Percentiles rank a stretch among this genome's conserved stretches.
Evolutionary conservation across 2,113 vertebrate species (phyloP).

Genomic region (Mastomys coucha): DNA sequence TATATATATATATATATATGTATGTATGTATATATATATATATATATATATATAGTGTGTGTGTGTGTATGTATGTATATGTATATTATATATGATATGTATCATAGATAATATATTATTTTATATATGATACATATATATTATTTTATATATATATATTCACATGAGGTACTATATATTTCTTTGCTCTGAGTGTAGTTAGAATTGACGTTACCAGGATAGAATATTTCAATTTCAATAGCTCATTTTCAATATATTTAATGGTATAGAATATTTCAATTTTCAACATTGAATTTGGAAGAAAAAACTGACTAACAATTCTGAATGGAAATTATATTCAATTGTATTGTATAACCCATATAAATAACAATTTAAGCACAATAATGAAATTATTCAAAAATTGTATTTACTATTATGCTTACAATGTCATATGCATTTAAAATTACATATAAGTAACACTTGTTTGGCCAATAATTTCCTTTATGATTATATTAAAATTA

Average conservation of each 20-base stretch:
- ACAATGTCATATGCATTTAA: neutral
- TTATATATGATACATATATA: too few species aligned
- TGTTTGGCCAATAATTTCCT: neutral
- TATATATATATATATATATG: too few species aligned
- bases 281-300: neutral
- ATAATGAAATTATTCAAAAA: neutral
- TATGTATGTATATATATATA: too few species aligned
- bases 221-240: neutral
- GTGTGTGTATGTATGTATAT: too few species aligned
- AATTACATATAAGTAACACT: too few species aligned
- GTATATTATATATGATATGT: too few species aligned
- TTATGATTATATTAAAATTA: too few species aligned
- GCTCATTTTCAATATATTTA: neutral
- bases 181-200: neutral
- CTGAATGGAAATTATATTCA: neutral
- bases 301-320: neutral
- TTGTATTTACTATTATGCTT: neutral
- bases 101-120: too few species aligned
- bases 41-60: too few species aligned
- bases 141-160: too few species aligned
- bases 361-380: neutral
- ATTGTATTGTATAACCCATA: neutral
- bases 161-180: too few species aligned
- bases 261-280: neutral
- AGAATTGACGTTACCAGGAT: neutral